phyloP scores from a whole-genome alignment of 53 echinoderm and acorn worm genomes.

The Holothuria leucospilota region DNA sequence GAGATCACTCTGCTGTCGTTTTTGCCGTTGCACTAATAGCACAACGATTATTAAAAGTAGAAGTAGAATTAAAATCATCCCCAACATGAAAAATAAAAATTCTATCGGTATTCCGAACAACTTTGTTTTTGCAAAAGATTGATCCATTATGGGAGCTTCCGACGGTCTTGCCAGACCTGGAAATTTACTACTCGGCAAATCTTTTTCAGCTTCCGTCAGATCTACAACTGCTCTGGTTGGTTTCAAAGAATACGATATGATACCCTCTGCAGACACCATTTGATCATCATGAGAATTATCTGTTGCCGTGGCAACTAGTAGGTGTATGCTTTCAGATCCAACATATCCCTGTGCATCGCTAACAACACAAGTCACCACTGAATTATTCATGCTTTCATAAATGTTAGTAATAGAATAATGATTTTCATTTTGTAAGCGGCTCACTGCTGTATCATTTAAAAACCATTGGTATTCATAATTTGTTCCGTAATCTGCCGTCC shows the following conservation, averaged over 20 bases:
- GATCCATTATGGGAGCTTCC: not conserved
- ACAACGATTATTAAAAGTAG: constrained; percentile 15
- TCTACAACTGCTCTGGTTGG: too few relatives aligned
- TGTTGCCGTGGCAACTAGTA: constrained; percentile 1
- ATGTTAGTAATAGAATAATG: not conserved
- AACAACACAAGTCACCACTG: constrained; percentile 52
- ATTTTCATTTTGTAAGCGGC: not conserved
- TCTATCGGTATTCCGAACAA: constrained; percentile 34
- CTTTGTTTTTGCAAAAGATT: not conserved
- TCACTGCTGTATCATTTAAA: not conserved
- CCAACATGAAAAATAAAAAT: constrained; percentile 9
- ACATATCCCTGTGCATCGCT: constrained; percentile 51
- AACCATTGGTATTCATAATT: constrained; percentile 39
- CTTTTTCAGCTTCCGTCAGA: too few relatives aligned
- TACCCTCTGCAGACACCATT: too few relatives aligned
- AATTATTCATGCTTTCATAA: constrained; percentile 20
- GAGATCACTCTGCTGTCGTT: not conserved
- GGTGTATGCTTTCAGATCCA: constrained; percentile 36
- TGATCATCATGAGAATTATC: not conserved
- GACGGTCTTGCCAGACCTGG: not conserved
- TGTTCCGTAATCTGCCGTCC: not conserved
- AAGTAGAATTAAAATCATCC: constrained; percentile 13
- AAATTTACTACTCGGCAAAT: too few relatives aligned
- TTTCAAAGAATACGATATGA: too few relatives aligned
- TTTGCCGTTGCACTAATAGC: not conserved